Conservation (phyloP, 2,888 invertebrate species). For the Zele albiditarsus region DNA sequence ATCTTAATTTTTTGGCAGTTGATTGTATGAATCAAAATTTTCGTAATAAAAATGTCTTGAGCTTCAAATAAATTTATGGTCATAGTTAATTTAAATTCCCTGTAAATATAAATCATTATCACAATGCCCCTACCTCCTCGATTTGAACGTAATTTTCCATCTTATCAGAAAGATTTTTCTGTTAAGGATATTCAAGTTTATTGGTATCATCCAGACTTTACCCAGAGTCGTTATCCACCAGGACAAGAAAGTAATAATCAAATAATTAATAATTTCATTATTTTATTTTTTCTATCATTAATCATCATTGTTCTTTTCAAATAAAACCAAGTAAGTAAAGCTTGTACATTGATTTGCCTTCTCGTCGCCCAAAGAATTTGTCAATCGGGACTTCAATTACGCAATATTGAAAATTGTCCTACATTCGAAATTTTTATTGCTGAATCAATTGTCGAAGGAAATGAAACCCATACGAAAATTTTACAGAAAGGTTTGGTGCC, state of each 20-base stretch:
- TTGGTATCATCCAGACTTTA: constrained; percentile 77
- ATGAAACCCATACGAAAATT: constrained; percentile 73
- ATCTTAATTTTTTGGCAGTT: neutral
- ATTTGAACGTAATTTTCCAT: constrained; percentile 59
- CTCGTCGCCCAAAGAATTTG: constrained; percentile 73
- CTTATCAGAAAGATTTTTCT: constrained; percentile 54
- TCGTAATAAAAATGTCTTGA: constrained; percentile 34
- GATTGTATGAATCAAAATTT: constrained; percentile 38
- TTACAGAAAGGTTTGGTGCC: constrained; percentile 60
- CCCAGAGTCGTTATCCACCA: constrained; percentile 76
- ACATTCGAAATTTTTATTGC: constrained; percentile 74
- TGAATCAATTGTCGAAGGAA: constrained; percentile 77
- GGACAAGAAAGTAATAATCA: constrained; percentile 64
- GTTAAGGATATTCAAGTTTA: constrained; percentile 68
- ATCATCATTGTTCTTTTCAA: constrained; percentile 2
- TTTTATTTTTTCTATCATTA: constrained; percentile 2
- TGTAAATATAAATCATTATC: constrained; percentile 24
- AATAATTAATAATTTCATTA: neutral
- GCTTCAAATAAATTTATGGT: constrained; percentile 33
- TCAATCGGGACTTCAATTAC: constrained; percentile 54
- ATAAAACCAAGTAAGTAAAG: constrained; percentile 74
- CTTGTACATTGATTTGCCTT: constrained; percentile 78
- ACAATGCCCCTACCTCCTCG: constrained; percentile 65
- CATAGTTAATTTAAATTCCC: constrained; percentile 33
- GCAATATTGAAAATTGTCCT: constrained; percentile 55